phyloP scores from a whole-genome alignment of 2,888 invertebrate genomes.

The Schrankia costaestrigalis region DNA sequence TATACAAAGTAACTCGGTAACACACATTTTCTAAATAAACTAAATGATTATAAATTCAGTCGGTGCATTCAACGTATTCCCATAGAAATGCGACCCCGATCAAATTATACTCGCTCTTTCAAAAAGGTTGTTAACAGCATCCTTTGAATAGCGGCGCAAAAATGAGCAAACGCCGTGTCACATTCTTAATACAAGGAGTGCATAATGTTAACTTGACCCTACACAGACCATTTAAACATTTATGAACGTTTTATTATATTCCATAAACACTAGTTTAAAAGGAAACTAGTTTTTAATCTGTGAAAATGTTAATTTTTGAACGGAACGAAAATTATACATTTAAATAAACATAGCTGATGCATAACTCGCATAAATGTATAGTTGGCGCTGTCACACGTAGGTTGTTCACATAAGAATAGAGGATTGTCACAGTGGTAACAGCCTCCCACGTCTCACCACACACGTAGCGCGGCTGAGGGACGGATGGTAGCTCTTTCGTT shows the following conservation, averaged over 20 bases:
- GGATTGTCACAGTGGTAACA: slow-evolving; percentile 37
- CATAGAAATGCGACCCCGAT: slow-evolving; percentile 77
- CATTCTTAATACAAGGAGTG: slow-evolving; percentile 63
- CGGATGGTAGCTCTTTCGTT: slow-evolving; percentile 10
- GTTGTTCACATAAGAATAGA: slow-evolving; percentile 24
- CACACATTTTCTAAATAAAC: slow-evolving; percentile 6
- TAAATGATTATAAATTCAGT: slow-evolving; percentile 27
- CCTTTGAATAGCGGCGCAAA: slow-evolving; percentile 72
- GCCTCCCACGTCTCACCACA: slow-evolving; percentile 58
- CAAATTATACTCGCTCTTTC: slow-evolving; percentile 78
- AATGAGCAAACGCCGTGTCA: slow-evolving; percentile 76
- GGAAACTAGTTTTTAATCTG: slow-evolving; percentile 54
- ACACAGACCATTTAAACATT: slow-evolving; percentile 64
- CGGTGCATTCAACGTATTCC: slow-evolving; percentile 60
- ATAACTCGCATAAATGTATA: slow-evolving; percentile 11
- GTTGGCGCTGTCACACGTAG: slow-evolving; percentile 22
- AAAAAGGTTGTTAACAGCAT: slow-evolving; percentile 79
- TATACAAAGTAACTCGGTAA: no score
- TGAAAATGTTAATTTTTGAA: slow-evolving; percentile 52
- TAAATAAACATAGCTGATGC: slow-evolving; percentile 13
- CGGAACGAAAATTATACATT: not conserved
- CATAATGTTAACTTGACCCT: slow-evolving; percentile 74
- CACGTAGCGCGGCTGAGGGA: slow-evolving; percentile 40
- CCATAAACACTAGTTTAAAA: slow-evolving; percentile 55
- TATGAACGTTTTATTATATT: slow-evolving; percentile 62